Base-by-base conservation (phyloP, 1,140 invertebrate species). In the Proales similis region DNA sequence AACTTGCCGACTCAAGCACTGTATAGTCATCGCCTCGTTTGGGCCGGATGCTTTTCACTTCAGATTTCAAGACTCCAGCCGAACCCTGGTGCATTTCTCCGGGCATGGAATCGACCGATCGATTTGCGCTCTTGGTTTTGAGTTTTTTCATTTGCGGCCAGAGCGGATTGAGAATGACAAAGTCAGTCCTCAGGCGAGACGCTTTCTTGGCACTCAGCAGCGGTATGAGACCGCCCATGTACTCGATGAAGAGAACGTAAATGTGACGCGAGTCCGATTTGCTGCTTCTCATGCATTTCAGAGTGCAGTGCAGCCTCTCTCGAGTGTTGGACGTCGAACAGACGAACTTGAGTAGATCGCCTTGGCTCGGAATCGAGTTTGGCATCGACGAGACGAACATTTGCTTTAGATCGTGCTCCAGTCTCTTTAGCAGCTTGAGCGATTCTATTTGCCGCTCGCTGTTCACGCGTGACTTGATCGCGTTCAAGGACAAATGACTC, bases 131-230 rank as follows among this genome's bases (percentile, higher is more conserved):
- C 61, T 53, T 61, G 48, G 64, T 66, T 9, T 64, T 51, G n/a
- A 64, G 67, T 30, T 68, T 61, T 64, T 69, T 72, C 2, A 73
- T 72, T 51, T 72, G 72, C 1, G 92, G 92, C n/a, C n/a, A 42
- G 45, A 17, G 30, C 20, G 51, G 51, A 78, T 97, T 88, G 71
- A 88, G 96, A 67, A 98, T 97, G 27, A 97, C 87, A 76, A 98
- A 98, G 74, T 97, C 93, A 0, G 94, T 93, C 45, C 90, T 81
- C 46, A 98, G 87, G 78, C 96, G 96, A 70, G 90, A 94, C 4
- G 88, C 93, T 53, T 91, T 78, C 69, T 93, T 88, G 12, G 92
- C 93, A 71, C 95, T 93, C 11, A 98, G 80, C 32, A 98, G 79
- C 0, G 94, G 94, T 47, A 98, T 88, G 7, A 97, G 78, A 7